Percentiles rank a stretch among this genome's conserved stretches.
These are phyloP conservation scores for Napeogenes inachia DNA, from an alignment of 2,888 invertebrate genomes.

Conservation along the genomic window DNA sequence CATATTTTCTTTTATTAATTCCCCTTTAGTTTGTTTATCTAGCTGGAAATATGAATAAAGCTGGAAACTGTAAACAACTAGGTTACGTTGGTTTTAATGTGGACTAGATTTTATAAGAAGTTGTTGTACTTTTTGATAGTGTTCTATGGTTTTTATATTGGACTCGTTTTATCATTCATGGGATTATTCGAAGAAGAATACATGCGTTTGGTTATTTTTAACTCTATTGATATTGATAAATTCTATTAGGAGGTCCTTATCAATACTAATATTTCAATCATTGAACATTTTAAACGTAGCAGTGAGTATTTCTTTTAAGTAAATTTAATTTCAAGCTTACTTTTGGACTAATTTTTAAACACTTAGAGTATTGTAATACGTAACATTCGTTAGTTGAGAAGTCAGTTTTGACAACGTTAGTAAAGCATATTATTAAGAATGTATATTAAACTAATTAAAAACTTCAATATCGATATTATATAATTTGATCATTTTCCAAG, in stretches of 20 bases:
- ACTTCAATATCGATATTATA: too few relatives aligned
- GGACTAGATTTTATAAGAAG: slow-evolving; percentile 1
- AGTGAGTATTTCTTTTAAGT: too few relatives aligned
- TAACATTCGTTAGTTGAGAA: too few relatives aligned
- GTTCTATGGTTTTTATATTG: neutral
- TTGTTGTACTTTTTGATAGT: neutral
- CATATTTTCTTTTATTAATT: slow-evolving; percentile 19
- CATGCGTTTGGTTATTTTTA: neutral
- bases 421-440: too few relatives aligned
- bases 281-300: too few relatives aligned
- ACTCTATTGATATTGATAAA: neutral
- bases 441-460: too few relatives aligned
- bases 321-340: too few relatives aligned
- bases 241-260: neutral
- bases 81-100: slow-evolving; percentile 5
- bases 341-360: too few relatives aligned
- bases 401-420: too few relatives aligned
- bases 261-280: too few relatives aligned
- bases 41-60: neutral
- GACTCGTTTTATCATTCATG: neutral
- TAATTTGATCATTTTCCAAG: too few relatives aligned
- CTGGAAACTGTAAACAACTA: slow-evolving; percentile 4
- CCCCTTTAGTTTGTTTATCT: slow-evolving; percentile 8
- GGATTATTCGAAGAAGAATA: neutral
- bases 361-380: too few relatives aligned